Evolutionary conservation across 2,113 vertebrate species (phyloP).

Genomic region (Corythornis cristatus): DNA sequence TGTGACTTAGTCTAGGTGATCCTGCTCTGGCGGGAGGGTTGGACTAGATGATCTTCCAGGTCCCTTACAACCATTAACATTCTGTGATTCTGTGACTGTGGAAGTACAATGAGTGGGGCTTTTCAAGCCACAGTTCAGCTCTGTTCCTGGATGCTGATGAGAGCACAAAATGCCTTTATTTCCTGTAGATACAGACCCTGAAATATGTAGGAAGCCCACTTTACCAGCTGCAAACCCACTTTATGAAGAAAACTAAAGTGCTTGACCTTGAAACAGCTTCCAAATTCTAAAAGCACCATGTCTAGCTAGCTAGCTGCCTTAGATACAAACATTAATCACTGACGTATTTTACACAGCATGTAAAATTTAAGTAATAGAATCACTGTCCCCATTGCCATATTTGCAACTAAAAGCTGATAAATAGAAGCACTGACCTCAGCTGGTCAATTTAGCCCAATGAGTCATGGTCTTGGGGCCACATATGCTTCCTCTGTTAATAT

Average conservation of each 20-base stretch:
- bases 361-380: conserved; percentile 65
- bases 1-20: no score
- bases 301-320: not conserved
- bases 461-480: conserved; percentile 55
- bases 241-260: conserved; percentile 33
- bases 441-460: conserved; percentile 56
- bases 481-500: conserved; percentile 59
- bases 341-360: conserved; percentile 24
- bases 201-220: not conserved
- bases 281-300: conserved; percentile 33
- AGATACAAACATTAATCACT: conserved; percentile 43
- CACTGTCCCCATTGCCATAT: not conserved
- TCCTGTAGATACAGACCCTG: not conserved
- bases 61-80: no score
- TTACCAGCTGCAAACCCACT: not conserved
- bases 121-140: not conserved
- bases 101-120: not conserved
- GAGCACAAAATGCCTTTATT: not conserved
- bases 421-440: conserved; percentile 66
- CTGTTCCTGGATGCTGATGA: not conserved
- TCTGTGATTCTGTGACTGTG: not conserved
- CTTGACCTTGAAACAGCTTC: conserved; percentile 54
- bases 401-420: conserved; percentile 53
- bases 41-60: no score
- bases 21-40: no score